Conservation (phyloP, 1,140 invertebrate genomes). For the Eriosoma lanigerum region DNA sequence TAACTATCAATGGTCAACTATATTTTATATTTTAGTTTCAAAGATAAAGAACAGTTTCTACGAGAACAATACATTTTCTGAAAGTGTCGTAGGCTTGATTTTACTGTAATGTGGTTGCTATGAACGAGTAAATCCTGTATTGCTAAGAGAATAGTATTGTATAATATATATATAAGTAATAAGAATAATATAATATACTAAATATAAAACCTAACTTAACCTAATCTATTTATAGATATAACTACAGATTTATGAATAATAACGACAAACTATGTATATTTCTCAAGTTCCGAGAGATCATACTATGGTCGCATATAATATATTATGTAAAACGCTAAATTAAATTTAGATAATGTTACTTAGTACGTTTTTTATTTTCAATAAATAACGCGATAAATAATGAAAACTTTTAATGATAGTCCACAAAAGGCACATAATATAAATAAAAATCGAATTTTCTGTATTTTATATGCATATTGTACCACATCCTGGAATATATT, state of each 20-base stretch:
- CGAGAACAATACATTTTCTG: too few relatives aligned
- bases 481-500: background rate
- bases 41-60: too few relatives aligned
- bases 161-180: too few relatives aligned
- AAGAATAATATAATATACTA: too few relatives aligned
- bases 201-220: too few relatives aligned
- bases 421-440: background rate
- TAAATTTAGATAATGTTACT: background rate
- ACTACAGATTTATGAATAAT: conserved; percentile 19
- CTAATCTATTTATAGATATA: too few relatives aligned
- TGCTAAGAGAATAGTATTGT: too few relatives aligned
- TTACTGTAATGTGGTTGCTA: too few relatives aligned
- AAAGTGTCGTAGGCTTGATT: too few relatives aligned
- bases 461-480: background rate
- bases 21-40: too few relatives aligned
- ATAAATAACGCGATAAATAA: conserved; percentile 14
- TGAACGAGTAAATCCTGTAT: too few relatives aligned
- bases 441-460: background rate
- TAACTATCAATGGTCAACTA: too few relatives aligned
- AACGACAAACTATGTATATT: conserved; percentile 9
- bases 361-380: background rate
- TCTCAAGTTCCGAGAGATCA: background rate
- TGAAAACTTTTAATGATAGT: background rate
- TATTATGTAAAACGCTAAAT: background rate
- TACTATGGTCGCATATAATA: background rate